These are phyloP conservation scores for Tetramorium parvispinum DNA, from an alignment of 1,140 invertebrate species.

Conservation along the genomic window DNA sequence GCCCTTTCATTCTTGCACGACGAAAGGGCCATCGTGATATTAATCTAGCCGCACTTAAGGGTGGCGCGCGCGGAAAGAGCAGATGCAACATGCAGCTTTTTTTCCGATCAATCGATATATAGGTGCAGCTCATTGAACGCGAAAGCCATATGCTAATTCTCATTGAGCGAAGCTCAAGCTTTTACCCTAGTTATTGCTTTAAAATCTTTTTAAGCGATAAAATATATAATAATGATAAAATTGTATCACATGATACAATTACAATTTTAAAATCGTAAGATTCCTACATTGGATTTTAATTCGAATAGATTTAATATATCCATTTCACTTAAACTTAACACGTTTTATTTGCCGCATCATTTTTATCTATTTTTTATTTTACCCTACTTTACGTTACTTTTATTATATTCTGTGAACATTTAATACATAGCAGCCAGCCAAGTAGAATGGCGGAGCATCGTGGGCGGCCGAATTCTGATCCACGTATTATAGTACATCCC, in stretches of 20 bases:
- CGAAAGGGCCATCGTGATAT: conserved; percentile 64
- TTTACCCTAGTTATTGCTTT: neutral
- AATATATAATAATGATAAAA: neutral
- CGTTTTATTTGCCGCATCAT: neutral
- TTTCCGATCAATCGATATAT: conserved; percentile 32
- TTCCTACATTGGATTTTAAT: neutral
- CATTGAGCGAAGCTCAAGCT: neutral
- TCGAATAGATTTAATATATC: neutral
- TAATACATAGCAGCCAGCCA: neutral
- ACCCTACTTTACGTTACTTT: neutral
- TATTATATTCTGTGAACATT: neutral
- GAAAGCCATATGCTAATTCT: conserved; percentile 14
- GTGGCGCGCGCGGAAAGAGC: conserved; percentile 42
- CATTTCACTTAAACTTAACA: neutral
- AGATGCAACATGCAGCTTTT: conserved; percentile 61
- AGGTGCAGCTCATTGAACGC: neutral
- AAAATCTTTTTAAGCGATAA: neutral
- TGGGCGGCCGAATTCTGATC: conserved; percentile 67
- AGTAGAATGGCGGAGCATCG: conserved; percentile 57
- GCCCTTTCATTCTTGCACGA: conserved; percentile 43
- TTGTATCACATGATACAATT: neutral
- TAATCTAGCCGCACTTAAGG: conserved; percentile 59
- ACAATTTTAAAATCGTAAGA: neutral
- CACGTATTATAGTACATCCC: conserved; percentile 49
- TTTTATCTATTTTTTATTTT: neutral